Percentiles rank a stretch among this genome's conserved stretches.
These are phyloP conservation scores for Sialia sialis DNA, from an alignment of 2,113 vertebrate species.

Conservation along the genomic window DNA sequence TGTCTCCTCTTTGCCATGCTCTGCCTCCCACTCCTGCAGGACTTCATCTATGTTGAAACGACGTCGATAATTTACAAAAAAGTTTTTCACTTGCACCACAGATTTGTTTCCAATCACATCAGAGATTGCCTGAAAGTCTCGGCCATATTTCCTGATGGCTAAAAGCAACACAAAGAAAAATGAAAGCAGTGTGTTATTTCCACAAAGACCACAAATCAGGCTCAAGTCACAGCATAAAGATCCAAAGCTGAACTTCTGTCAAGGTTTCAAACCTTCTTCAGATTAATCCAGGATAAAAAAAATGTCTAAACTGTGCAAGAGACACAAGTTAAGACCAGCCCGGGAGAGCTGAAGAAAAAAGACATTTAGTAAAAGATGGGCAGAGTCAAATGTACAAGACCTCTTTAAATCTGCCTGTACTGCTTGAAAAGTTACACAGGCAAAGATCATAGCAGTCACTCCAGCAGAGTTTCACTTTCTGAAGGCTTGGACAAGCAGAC, in stretches of 20 bases:
- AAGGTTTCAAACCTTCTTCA: background rate
- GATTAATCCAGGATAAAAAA: background rate
- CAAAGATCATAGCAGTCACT: background rate
- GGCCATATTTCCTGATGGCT: constrained; percentile 96
- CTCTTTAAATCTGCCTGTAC: background rate
- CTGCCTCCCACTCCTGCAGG: constrained; percentile 96
- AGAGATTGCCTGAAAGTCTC: constrained; percentile 96
- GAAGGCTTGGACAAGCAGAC: background rate
- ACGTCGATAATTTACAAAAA: constrained; percentile 95
- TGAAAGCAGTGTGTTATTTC: background rate
- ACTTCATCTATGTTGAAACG: constrained; percentile 98
- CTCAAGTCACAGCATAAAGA: background rate
- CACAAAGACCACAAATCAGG: background rate
- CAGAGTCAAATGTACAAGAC: background rate
- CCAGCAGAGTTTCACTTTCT: background rate
- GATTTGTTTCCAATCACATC: constrained; percentile 99
- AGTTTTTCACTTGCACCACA: constrained; percentile 97
- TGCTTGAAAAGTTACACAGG: background rate
- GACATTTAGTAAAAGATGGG: background rate
- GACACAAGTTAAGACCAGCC: background rate
- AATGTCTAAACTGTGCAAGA: background rate
- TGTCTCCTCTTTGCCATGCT: constrained; percentile 84
- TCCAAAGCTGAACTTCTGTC: background rate
- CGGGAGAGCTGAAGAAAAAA: background rate
- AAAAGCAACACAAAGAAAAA: background rate